phyloP scores from a whole-genome alignment of 2,797 vertebrate genomes.

The Clarias pachynema region DNA sequence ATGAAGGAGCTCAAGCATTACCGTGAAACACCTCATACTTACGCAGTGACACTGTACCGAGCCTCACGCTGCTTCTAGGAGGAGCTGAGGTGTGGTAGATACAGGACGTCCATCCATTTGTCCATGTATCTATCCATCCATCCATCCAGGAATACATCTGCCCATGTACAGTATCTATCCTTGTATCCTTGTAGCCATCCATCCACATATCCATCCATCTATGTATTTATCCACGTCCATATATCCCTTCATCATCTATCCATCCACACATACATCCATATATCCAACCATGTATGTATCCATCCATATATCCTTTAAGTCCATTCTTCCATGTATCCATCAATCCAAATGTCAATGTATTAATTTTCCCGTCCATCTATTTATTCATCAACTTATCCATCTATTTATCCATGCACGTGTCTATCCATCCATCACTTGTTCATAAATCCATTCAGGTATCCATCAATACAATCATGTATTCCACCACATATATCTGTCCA shows the following conservation, averaged over 20 bases:
- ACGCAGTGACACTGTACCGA: constrained; percentile 11
- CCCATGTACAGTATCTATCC: not conserved
- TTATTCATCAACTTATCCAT: not conserved
- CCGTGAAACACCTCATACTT: not conserved
- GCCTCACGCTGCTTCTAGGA: not conserved
- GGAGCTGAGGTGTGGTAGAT: not conserved
- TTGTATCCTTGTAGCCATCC: not conserved
- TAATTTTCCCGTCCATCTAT: too few species aligned
- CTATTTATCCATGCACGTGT: not conserved
- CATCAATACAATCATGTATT: not conserved
- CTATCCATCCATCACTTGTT: not conserved
- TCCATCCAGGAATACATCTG: not conserved
- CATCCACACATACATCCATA: not conserved
- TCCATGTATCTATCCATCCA: not conserved
- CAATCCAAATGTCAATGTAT: not conserved
- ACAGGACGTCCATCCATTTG: not conserved
- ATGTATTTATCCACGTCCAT: not conserved
- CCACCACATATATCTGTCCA: not conserved
- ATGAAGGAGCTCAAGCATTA: constrained; percentile 3
- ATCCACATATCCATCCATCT: not conserved
- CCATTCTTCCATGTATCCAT: not conserved
- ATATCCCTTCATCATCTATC: not conserved
- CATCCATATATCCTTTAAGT: not conserved
- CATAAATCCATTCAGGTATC: not conserved
- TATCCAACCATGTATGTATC: not conserved